phyloP scores from a whole-genome alignment of 2,797 vertebrate genomes.

The Choloepus didactylus region DNA sequence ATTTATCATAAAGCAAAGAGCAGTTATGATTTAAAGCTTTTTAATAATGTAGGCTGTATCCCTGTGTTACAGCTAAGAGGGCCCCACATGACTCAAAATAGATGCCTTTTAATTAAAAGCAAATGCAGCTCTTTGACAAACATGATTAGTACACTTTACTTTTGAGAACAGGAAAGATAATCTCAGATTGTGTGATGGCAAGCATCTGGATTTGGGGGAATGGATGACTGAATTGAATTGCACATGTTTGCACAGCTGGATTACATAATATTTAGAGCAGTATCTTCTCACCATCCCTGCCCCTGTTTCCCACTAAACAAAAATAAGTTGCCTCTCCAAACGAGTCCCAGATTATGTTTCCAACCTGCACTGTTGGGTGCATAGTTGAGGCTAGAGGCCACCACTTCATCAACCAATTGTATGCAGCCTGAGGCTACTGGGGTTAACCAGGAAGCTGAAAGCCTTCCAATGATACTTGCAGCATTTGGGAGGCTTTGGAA shows the following conservation, averaged over 20 bases:
- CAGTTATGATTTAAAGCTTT: conserved; percentile 39
- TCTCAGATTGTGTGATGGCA: conserved; percentile 51
- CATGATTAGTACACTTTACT: conserved; percentile 55
- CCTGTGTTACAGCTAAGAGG: background rate
- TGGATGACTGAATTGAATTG: background rate
- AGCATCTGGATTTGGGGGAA: conserved; percentile 72
- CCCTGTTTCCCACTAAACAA: conserved; percentile 68
- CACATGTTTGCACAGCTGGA: conserved; percentile 79
- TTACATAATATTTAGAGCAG: conserved; percentile 68
- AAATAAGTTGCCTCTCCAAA: conserved; percentile 67
- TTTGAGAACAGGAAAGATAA: conserved; percentile 42
- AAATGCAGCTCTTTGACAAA: conserved; percentile 71
- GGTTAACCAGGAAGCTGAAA: conserved; percentile 53
- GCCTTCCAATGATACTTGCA: conserved; percentile 4
- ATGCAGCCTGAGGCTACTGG: background rate
- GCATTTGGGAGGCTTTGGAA: background rate
- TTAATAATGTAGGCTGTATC: background rate
- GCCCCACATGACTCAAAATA: conserved; percentile 48
- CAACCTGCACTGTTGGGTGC: background rate
- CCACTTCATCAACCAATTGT: conserved; percentile 54
- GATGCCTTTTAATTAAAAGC: conserved; percentile 72
- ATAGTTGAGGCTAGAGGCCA: background rate
- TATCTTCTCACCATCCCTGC: conserved; percentile 70
- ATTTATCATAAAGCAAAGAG: conserved; percentile 1
- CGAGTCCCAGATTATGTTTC: background rate